Conservation (phyloP, 2,888 invertebrate genomes). For the Epinotia ramella region DNA sequence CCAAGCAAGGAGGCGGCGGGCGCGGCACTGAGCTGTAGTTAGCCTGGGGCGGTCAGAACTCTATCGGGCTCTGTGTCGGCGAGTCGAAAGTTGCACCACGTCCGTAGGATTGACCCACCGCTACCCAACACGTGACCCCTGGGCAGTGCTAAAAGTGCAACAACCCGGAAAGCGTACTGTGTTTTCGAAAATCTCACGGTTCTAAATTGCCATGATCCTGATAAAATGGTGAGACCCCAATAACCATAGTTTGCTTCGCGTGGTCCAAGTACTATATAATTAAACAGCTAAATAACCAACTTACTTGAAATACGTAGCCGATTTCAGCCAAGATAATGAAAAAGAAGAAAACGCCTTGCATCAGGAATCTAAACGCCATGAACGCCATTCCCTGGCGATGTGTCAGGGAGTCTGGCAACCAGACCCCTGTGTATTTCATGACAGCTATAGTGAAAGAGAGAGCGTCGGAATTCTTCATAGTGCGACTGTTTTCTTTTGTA, state of each 20-base stretch:
- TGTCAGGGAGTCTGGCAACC: constrained; percentile 39
- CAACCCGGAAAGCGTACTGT: too few species aligned
- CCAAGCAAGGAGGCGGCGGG: too few species aligned
- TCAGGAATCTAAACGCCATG: constrained; percentile 26
- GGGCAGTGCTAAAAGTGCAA: too few species aligned
- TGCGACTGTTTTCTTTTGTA: background rate
- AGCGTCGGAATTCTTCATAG: constrained; percentile 47
- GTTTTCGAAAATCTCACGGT: too few species aligned
- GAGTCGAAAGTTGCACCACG: too few species aligned
- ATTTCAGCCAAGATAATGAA: constrained; percentile 48
- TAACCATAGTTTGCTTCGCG: background rate
- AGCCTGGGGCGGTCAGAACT: too few species aligned
- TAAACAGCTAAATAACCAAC: constrained; percentile 23
- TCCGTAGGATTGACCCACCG: too few species aligned
- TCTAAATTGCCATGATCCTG: too few species aligned
- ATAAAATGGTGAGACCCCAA: too few species aligned
- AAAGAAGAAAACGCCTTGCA: constrained; percentile 43
- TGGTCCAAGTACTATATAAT: background rate
- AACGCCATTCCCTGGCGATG: constrained; percentile 29
- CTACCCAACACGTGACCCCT: too few species aligned
- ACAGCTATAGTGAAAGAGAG: constrained; percentile 44
- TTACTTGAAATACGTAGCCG: constrained; percentile 45
- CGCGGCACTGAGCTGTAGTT: too few species aligned
- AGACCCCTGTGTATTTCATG: constrained; percentile 47
- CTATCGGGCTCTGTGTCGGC: too few species aligned